Evolutionary conservation across 1,140 invertebrate genomes (phyloP), one percentile per base, ranked within the genome.

Genomic region (Drosophila watanabei): DNA sequence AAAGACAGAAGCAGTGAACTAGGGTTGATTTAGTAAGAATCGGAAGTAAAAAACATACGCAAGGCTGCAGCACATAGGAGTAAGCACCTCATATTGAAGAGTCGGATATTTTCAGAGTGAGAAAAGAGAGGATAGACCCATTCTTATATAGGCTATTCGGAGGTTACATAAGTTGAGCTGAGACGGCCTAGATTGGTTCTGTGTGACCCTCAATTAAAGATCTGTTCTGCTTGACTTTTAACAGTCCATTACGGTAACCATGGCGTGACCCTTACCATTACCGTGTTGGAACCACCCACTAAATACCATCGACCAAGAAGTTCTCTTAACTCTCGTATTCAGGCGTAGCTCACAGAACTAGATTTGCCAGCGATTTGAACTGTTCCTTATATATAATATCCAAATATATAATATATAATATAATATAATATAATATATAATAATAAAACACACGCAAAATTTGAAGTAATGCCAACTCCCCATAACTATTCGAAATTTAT

Each of bases 191-290:
- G 18, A 59, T 72, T 72, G 6, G 43, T 30, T 73, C 18, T 35
- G 56, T 32, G 30, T 61, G 9, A 72, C 39, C 13, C 39, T 61
- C 30, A 24, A 4, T 32, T 52, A 18, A 13, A n/a, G 7, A 59
- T 73, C 32, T 13, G 30, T n/a, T 70, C 14, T 49, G 54, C 45
- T 52, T 73, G 45, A 73, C 54, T 30, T 73, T 60, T 60, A 32
- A 2, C 32, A 13, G 18, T 14, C 14, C 4, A 16, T 48, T 37
- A 37, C 11, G 24, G 24, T 24, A 24, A 24, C 24, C 24, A 24
- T 24, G 24, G 3, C 24, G 24, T 24, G 1, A 24, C 24, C 24
- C 24, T 35, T 0, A 35, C 33, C 33, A 35, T 4, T 13, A 13
- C 5, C 13, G 4, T 10, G 11, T 13, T 1, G 24, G 24, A 35